These are phyloP conservation scores for Drosophila bipectinata DNA, from an alignment of 1,140 invertebrate genomes.

Conservation along the genomic window DNA sequence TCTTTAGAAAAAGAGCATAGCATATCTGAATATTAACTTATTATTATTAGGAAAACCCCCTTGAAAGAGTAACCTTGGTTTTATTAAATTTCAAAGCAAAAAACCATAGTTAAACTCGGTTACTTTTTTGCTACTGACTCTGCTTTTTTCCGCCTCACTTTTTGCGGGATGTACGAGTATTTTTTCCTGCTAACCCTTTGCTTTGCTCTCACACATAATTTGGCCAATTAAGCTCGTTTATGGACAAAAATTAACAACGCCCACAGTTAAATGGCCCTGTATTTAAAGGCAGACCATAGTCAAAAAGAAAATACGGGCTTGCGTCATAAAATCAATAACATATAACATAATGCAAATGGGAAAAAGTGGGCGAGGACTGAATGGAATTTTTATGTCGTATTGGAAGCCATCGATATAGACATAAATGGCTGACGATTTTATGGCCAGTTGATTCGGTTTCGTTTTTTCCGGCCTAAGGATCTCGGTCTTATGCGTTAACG, in stretches of 20 bases:
- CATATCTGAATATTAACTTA: no score
- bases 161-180: constrained; percentile 25
- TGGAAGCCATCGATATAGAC: constrained; percentile 59
- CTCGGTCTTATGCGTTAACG: constrained; percentile 48
- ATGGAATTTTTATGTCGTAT: constrained; percentile 54
- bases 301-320: not conserved
- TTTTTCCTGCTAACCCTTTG: constrained; percentile 1
- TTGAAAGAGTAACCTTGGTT: constrained; percentile 10
- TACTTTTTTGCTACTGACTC: constrained; percentile 4
- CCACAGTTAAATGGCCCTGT: constrained; percentile 24
- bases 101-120: not conserved
- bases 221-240: constrained; percentile 69
- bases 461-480: constrained; percentile 19
- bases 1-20: no score
- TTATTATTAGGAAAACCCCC: not conserved
- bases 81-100: constrained; percentile 4
- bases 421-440: constrained; percentile 62
- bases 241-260: constrained; percentile 54
- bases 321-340: constrained; percentile 69
- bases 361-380: constrained; percentile 53
- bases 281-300: constrained; percentile 23
- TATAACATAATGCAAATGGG: constrained; percentile 65
- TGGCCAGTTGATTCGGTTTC: constrained; percentile 62
- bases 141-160: constrained; percentile 26
- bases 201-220: constrained; percentile 60